These are phyloP conservation scores for Patella depressa DNA, from an alignment of 2,888 invertebrate species.

Conservation along the genomic window DNA sequence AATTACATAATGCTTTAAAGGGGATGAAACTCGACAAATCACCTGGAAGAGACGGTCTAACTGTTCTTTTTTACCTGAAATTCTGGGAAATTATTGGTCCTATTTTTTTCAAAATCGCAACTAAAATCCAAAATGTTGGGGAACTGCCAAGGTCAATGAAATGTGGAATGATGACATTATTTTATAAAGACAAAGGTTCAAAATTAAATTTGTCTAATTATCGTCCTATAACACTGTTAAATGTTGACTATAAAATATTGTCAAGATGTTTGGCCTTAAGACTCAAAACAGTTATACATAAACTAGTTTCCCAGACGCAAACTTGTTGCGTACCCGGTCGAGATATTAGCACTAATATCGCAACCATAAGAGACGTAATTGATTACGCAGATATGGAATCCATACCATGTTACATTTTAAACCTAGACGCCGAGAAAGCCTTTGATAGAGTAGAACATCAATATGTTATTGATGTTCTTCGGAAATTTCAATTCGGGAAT, in stretches of 20 bases:
- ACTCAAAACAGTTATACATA: constrained; percentile 30
- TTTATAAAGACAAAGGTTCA: background rate
- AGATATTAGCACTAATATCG: constrained; percentile 42
- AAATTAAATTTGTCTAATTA: too few species aligned
- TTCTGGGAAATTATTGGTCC: background rate
- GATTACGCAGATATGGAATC: constrained; percentile 30
- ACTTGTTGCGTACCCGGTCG: constrained; percentile 42
- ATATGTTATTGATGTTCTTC: too few species aligned
- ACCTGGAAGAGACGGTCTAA: background rate
- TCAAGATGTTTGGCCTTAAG: constrained; percentile 39
- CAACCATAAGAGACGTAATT: constrained; percentile 37
- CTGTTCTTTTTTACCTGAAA: background rate
- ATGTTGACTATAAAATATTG: constrained; percentile 37
- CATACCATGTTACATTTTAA: too few species aligned
- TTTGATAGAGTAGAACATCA: too few species aligned
- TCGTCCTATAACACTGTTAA: too few species aligned
- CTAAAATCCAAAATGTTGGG: background rate
- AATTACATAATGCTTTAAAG: background rate
- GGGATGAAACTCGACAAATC: background rate
- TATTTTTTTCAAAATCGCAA: background rate
- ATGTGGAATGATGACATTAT: background rate
- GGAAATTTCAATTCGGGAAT: too few species aligned
- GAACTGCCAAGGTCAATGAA: background rate
- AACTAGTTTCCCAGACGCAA: constrained; percentile 38
- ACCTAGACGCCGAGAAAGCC: too few species aligned